Conservation (phyloP, 2,797 vertebrate genomes). For the Xenops minutus region DNA sequence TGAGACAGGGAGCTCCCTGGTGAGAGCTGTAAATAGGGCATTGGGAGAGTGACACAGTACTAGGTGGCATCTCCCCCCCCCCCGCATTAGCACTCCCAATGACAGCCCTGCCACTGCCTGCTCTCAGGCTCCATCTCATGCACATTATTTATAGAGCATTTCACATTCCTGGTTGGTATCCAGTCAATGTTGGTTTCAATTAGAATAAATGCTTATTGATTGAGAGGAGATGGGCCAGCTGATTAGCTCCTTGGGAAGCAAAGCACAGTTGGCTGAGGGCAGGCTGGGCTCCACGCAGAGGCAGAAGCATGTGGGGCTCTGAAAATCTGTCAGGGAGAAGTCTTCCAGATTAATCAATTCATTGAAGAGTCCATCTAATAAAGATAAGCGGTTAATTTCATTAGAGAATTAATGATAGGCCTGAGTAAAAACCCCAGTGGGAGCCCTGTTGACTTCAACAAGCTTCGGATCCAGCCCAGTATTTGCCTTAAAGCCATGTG, state of each 20-base stretch:
- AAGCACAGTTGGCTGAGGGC: background rate
- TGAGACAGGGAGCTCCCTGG: slow-evolving; percentile 32
- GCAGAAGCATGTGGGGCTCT: background rate
- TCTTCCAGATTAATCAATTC: slow-evolving; percentile 23
- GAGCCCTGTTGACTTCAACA: background rate
- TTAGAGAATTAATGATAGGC: slow-evolving; percentile 26
- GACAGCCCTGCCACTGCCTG: slow-evolving; percentile 6
- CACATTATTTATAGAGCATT: slow-evolving; percentile 36
- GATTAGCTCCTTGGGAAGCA: slow-evolving; percentile 40
- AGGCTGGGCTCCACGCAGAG: background rate
- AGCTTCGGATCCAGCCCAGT: background rate
- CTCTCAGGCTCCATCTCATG: slow-evolving; percentile 4
- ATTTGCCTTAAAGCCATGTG: background rate
- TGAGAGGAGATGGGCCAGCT: slow-evolving; percentile 14
- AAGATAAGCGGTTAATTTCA: slow-evolving; percentile 32
- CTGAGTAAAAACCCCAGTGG: slow-evolving; percentile 18
- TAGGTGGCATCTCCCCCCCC: slow-evolving; percentile 20
- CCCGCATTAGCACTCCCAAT: slow-evolving; percentile 4
- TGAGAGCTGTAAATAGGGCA: slow-evolving; percentile 53
- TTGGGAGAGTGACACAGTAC: slow-evolving; percentile 35
- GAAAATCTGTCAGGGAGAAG: slow-evolving; percentile 14
- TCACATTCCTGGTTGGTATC: slow-evolving; percentile 32
- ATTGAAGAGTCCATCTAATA: slow-evolving; percentile 18
- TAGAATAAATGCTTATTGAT: slow-evolving; percentile 61
- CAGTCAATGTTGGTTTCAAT: slow-evolving; percentile 57